Base-by-base conservation (phyloP, 2,797 vertebrate genomes). In the Peromyscus aztecus region DNA sequence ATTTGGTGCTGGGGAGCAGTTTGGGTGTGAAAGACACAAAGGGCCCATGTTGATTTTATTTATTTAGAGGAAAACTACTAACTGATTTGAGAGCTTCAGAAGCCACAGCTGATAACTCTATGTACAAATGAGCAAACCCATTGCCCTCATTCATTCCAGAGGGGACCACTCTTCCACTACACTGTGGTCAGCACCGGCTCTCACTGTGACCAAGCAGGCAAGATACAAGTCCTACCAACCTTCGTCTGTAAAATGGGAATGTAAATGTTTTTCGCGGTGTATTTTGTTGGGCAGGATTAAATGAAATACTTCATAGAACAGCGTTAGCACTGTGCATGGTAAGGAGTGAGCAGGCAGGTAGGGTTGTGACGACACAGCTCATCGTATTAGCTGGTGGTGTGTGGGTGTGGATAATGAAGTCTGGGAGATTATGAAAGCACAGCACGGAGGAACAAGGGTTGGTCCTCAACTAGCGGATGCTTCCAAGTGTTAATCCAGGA, bases 51-150 rank as follows among this genome's bases (percentile, higher is more conserved):
- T 90, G 61, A 61, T 76, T 84, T 85, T 77, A 89, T 37, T 84
- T 94, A 76, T 90, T 92, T 92, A 87, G 94, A 87, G 37, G 10
- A 90, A 85, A 46, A 57, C 29, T 80, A 23, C 49, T 91, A 31
- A 91, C 87, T 91, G 77, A 82, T 83, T 76, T 87, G 55, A 43
- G 46, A 80, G 16, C 69, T 27, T 83, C 91, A 67, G 43, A 89
- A 92, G 65, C 46, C 37, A 90, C 85, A 52, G 55, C 31, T 65
- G 63, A 43, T 94, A 57, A 88, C 19, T 96, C 92, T 81, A 31
- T 78, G 90, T 23, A 12, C 17, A 12, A 2, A 21, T 61, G 82
- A 81, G 65, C 40, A 80, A 91, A 69, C 34, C 14, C 17, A 27
- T 59, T n/a, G 52, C 27, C 31, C 23, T 84, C 46, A 40, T n/a